phyloP scores from a whole-genome alignment of 1,140 invertebrate genomes.

The Drosophila biarmipes region DNA sequence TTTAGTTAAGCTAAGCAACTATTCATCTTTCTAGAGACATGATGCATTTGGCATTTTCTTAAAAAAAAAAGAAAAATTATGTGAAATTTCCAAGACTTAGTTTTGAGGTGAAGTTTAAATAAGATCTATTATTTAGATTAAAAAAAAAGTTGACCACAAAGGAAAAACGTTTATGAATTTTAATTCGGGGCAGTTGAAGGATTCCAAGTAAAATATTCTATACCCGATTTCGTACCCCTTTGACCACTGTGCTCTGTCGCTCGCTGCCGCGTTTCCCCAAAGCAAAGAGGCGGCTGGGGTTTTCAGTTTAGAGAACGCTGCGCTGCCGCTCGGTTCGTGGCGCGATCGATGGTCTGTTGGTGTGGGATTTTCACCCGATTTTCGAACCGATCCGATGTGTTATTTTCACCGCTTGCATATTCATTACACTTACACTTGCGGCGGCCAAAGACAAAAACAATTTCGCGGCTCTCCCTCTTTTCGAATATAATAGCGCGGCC shows the following conservation, averaged over 20 bases:
- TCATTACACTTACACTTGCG: conserved; percentile 22
- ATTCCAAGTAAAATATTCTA: not conserved
- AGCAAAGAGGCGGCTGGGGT: conserved; percentile 15
- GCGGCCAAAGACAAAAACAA: conserved; percentile 6
- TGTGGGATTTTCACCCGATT: conserved; percentile 3
- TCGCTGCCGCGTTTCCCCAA: conserved; percentile 21
- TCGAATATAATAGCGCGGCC: conserved; percentile 32
- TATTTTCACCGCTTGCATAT: conserved; percentile 48
- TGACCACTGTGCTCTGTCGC: conserved; percentile 15
- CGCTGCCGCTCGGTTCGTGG: conserved; percentile 61
- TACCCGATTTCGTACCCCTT: not conserved
- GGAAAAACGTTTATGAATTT: no score
- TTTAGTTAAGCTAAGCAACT: no score
- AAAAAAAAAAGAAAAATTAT: no score
- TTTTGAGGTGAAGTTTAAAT: no score
- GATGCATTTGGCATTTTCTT: no score
- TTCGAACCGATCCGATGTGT: conserved; percentile 19
- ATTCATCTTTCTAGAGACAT: no score
- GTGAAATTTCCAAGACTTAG: no score
- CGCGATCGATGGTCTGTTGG: conserved; percentile 44
- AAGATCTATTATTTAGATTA: no score
- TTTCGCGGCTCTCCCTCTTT: conserved; percentile 14
- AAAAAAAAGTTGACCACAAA: no score
- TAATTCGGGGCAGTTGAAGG: no score
- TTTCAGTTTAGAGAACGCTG: conserved; percentile 65